Conservation (phyloP, 2,888 invertebrate species). For the Oasisia sp. region DNA sequence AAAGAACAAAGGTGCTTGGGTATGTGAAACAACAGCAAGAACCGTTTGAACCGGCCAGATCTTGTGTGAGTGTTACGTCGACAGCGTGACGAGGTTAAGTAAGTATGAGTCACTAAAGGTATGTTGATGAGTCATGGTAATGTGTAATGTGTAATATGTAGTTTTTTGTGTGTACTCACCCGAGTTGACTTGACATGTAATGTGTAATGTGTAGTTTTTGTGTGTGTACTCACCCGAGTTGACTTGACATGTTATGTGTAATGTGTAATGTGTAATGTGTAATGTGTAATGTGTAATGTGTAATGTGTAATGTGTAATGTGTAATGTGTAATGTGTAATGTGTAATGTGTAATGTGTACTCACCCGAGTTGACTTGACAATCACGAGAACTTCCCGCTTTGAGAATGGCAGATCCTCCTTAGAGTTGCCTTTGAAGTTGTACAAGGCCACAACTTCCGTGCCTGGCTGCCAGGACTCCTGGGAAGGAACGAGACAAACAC, state of each 20-base stretch:
- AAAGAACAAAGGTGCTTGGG: too few species aligned
- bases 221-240: slow-evolving; percentile 59
- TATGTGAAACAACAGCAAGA: too few species aligned
- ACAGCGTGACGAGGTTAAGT: too few species aligned
- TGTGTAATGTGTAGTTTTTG: too few species aligned
- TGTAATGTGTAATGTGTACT: slow-evolving; percentile 36
- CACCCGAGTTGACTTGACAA: slow-evolving; percentile 63
- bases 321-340: too few species aligned
- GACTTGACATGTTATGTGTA: slow-evolving; percentile 45
- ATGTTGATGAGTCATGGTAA: neutral
- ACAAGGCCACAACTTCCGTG: slow-evolving; percentile 61
- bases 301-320: too few species aligned
- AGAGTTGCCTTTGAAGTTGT: slow-evolving; percentile 64
- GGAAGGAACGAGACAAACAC: neutral
- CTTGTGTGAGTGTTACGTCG: too few species aligned
- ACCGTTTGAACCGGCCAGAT: too few species aligned
- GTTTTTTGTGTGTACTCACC: slow-evolving; percentile 55
- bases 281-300: too few species aligned
- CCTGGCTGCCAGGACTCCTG: slow-evolving; percentile 44
- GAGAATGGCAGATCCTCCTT: slow-evolving; percentile 65
- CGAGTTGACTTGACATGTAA: slow-evolving; percentile 56
- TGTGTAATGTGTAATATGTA: too few species aligned
- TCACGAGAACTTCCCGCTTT: slow-evolving; percentile 63
- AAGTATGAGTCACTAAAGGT: neutral
- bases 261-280: too few species aligned